A percentile compares a stretch with the other conserved stretches of the same genome.
Conservation (phyloP, 1,140 invertebrate species). For the Zophobas atratus region DNA sequence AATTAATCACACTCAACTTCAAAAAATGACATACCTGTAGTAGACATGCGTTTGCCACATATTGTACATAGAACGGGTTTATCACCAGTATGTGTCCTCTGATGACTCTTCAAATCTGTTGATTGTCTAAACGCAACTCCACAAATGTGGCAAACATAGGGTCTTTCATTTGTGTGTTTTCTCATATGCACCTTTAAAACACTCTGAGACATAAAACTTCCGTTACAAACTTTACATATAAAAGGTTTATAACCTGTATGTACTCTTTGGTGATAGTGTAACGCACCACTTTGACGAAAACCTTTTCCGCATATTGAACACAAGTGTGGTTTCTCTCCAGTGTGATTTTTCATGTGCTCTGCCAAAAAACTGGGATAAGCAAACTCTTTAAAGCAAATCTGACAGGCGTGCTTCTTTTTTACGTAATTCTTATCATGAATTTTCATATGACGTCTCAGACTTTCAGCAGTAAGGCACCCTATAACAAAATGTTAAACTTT, state of each 20-base stretch:
- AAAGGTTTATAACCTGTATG: slow-evolving; percentile 73
- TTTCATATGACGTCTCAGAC: slow-evolving; percentile 49
- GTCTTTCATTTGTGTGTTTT: slow-evolving; percentile 74
- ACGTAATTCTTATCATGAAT: slow-evolving; percentile 48
- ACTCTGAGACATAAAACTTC: slow-evolving; percentile 54
- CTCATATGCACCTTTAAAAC: slow-evolving; percentile 63
- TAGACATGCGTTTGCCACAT: slow-evolving; percentile 56
- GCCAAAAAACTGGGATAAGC: slow-evolving; percentile 63
- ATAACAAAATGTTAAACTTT: not conserved
- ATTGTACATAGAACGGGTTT: slow-evolving; percentile 53
- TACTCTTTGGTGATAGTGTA: slow-evolving; percentile 72
- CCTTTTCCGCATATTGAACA: slow-evolving; percentile 65
- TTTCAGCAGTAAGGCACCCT: slow-evolving; percentile 59
- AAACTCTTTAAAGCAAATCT: slow-evolving; percentile 71
- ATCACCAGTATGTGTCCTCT: slow-evolving; percentile 50
- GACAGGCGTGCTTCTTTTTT: slow-evolving; percentile 62
- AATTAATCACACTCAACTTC: not conserved
- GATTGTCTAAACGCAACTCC: slow-evolving; percentile 71
- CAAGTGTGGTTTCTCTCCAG: slow-evolving; percentile 63
- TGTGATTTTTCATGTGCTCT: slow-evolving; percentile 66
- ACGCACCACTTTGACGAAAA: slow-evolving; percentile 76
- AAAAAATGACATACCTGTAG: slow-evolving; percentile 47
- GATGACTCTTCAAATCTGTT: slow-evolving; percentile 55
- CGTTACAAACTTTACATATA: slow-evolving; percentile 52
- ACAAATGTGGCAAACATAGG: slow-evolving; percentile 74